Base-by-base conservation (phyloP, 2,113 vertebrate genomes). In the Holacanthus passer region DNA sequence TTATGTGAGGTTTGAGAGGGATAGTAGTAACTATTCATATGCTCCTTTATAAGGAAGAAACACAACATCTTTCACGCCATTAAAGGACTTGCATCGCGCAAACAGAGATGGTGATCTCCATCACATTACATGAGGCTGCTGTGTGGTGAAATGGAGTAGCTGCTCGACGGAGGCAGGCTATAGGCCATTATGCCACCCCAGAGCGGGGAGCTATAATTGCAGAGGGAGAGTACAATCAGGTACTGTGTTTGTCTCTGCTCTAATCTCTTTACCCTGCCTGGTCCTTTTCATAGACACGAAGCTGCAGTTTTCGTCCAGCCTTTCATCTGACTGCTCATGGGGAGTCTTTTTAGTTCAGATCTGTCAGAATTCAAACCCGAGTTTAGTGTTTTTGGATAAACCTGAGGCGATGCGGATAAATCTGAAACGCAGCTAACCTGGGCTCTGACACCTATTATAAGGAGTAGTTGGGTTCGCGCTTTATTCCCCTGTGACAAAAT, bases 171-270 rank as follows among this genome's bases (percentile, higher is more conserved):
- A 77, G 73, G 58, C 84, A 68, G 77, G 84, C 87, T 86, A 19
- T 12, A 22, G 64, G 82, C 84, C 87, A 88, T 91, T 56, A 89
- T 60, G 45, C 79, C 78, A n/a, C 73, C 85, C 45, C 55, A 9
- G 76, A 87, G 87, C 24, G 22, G 39, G 52, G 76, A 78, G 82
- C 83, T 79, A 56, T 92, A 90, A 87, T 84, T 90, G 90, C 85
- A 83, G 82, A 27, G 77, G 75, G 72, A 81, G 69, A 86, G 68
- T 60, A 86, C 75, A 89, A 87, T 91, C 83, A 81, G 81, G 78
- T 82, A 6, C 20, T 68, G 87, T 62, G 84, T 89, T 91, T 85
- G 82, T 84, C 81, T 88, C 67, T 47, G 74, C 80, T 87, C 76
- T 88, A 79, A 89, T 92, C 87, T 84, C 84, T 68, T n/a, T 9